Evolutionary conservation across 2,888 invertebrate species (phyloP).

Genomic region (Sesia apiformis): DNA sequence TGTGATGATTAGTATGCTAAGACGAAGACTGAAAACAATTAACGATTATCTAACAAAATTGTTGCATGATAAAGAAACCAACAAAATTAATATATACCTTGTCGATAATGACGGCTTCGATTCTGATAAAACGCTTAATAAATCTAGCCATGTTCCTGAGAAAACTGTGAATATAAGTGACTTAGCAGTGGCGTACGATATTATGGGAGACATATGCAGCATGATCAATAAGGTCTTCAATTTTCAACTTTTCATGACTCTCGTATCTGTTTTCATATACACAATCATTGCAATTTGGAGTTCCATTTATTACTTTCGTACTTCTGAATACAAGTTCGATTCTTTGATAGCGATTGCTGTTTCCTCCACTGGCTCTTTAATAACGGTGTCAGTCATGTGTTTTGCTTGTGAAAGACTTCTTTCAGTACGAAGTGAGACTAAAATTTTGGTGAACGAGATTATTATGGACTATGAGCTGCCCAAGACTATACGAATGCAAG

Average conservation of each 20-base stretch:
- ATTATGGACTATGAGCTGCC: slow-evolving; percentile 9
- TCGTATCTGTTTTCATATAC: slow-evolving; percentile 5
- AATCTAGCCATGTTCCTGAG: no score
- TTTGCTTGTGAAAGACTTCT: slow-evolving; percentile 4
- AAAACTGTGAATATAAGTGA: no score
- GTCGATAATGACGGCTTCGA: background rate
- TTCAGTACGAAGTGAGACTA: slow-evolving; percentile 4
- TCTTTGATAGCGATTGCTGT: slow-evolving; percentile 1
- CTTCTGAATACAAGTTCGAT: background rate
- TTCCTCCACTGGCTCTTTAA: slow-evolving; percentile 4
- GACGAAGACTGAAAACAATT: slow-evolving; percentile 2
- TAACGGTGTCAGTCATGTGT: slow-evolving; percentile 3
- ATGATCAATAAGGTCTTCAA: background rate
- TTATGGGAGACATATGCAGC: no score
- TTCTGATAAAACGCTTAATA: background rate
- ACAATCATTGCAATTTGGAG: slow-evolving; percentile 7
- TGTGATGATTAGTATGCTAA: slow-evolving; percentile 1
- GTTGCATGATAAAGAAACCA: no score
- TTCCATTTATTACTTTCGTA: slow-evolving; percentile 2
- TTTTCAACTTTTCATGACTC: slow-evolving; percentile 5
- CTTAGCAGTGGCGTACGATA: no score
- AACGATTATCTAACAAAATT: slow-evolving; percentile 2
- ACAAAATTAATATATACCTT: background rate
- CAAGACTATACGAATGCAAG: slow-evolving; percentile 2
- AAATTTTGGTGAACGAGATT: slow-evolving; percentile 6